Evolutionary conservation across 2,888 invertebrate genomes (phyloP).

Genomic region (Sinelater perroti): DNA sequence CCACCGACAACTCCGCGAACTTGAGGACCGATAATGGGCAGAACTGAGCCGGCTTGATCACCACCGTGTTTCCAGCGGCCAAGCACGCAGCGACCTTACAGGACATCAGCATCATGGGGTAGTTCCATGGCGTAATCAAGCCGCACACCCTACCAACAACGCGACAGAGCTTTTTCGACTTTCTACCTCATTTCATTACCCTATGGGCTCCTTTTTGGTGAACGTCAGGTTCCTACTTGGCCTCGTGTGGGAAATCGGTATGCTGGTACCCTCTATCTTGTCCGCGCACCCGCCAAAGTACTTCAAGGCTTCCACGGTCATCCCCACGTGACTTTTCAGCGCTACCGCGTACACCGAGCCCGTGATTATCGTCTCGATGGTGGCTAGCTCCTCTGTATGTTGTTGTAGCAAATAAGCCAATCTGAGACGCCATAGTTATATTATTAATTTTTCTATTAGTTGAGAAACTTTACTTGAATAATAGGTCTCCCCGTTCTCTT

Average conservation of each 20-base stretch:
- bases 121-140: slow-evolving; percentile 96
- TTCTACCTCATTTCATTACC: slow-evolving; percentile 60
- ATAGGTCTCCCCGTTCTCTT: slow-evolving; percentile 84
- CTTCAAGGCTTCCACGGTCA: slow-evolving; percentile 97
- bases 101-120: slow-evolving; percentile 97
- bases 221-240: slow-evolving; percentile 90
- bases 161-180: no score
- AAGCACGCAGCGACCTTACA: slow-evolving; percentile 99
- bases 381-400: slow-evolving; percentile 94
- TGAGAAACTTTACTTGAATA: no score
- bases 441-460: no score
- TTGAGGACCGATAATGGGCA: slow-evolving; percentile 94
- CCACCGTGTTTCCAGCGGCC: slow-evolving; percentile 95
- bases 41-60: slow-evolving; percentile 93
- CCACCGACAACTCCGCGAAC: slow-evolving; percentile 88
- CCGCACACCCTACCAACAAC: slow-evolving; percentile 95
- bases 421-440: no score
- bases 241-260: slow-evolving; percentile 91
- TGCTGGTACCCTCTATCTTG: slow-evolving; percentile 91
- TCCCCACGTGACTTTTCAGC: slow-evolving; percentile 94
- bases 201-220: slow-evolving; percentile 91
- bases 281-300: slow-evolving; percentile 98
- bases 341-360: slow-evolving; percentile 98
- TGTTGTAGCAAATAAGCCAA: slow-evolving; percentile 95
- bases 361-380: slow-evolving; percentile 91